A percentile compares a stretch with the other conserved stretches of the same genome.
phyloP scores from a whole-genome alignment of 2,113 vertebrate genomes.

The Nesoenas mayeri region DNA sequence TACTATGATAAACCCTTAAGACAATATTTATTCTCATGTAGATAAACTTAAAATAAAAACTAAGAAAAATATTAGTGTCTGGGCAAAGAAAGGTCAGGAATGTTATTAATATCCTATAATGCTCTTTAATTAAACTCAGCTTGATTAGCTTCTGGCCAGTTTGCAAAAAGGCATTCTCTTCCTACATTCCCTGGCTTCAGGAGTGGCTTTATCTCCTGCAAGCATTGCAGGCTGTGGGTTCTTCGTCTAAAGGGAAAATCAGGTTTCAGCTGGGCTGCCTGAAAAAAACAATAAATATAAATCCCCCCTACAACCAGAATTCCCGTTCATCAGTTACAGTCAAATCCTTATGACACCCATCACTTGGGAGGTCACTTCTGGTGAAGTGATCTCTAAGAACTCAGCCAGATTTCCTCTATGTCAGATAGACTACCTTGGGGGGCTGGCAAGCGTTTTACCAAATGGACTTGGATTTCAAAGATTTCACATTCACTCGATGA shows the following conservation, averaged over 20 bases:
- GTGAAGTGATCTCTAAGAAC: background rate
- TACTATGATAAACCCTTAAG: background rate
- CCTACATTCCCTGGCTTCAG: background rate
- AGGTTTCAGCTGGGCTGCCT: background rate
- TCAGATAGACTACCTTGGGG: background rate
- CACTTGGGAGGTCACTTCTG: background rate
- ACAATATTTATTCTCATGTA: background rate
- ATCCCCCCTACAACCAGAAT: background rate
- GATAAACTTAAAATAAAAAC: background rate
- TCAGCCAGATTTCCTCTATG: background rate
- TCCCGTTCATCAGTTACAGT: background rate
- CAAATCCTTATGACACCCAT: background rate
- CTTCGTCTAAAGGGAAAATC: background rate
- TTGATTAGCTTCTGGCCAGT: background rate
- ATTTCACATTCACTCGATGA: background rate
- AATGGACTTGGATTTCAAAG: conserved; percentile 29
- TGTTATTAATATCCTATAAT: background rate
- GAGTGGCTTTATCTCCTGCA: background rate
- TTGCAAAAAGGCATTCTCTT: background rate
- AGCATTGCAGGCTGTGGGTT: background rate
- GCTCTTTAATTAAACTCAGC: background rate
- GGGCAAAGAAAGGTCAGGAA: background rate
- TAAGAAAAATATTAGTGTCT: background rate
- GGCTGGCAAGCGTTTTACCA: background rate
- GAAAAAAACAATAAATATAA: background rate